Conservation (phyloP, 1,140 invertebrate species). For the Heliconius eleuchia region DNA sequence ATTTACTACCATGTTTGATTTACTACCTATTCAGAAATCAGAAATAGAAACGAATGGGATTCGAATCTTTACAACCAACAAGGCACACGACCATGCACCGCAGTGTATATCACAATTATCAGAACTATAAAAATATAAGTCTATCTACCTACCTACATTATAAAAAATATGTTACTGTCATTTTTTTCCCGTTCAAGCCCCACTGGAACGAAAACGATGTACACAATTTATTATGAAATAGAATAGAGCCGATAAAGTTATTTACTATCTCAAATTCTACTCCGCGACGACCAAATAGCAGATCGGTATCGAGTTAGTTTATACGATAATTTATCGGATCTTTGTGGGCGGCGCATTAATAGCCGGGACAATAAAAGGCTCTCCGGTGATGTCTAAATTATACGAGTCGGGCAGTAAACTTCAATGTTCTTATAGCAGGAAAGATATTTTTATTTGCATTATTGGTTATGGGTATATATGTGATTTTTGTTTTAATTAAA, state of each 20-base stretch:
- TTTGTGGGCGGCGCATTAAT: conserved; percentile 54
- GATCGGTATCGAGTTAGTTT: conserved; percentile 51
- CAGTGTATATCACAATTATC: not conserved
- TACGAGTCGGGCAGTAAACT: conserved; percentile 43
- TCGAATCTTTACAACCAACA: not conserved
- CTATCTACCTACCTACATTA: not conserved
- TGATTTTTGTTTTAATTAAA: conserved; percentile 14
- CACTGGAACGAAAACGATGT: not conserved
- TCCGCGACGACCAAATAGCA: conserved; percentile 38
- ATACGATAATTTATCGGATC: conserved; percentile 52
- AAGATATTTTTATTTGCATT: conserved; percentile 45
- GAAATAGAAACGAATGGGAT: too few species aligned
- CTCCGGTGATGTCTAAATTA: conserved; percentile 53
- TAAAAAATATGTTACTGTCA: conserved; percentile 17
- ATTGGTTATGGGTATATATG: conserved; percentile 20
- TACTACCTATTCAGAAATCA: too few species aligned
- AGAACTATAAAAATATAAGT: not conserved
- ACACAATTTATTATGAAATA: conserved; percentile 32
- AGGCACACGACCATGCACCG: not conserved
- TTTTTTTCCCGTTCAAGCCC: not conserved
- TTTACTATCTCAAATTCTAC: conserved; percentile 40
- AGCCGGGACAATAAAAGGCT: conserved; percentile 53
- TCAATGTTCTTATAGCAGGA: conserved; percentile 40
- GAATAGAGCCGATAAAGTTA: conserved; percentile 39
- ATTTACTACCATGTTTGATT: too few species aligned